Base-by-base conservation (phyloP, 2,888 invertebrate species). In the Habrosyne pyritoides region DNA sequence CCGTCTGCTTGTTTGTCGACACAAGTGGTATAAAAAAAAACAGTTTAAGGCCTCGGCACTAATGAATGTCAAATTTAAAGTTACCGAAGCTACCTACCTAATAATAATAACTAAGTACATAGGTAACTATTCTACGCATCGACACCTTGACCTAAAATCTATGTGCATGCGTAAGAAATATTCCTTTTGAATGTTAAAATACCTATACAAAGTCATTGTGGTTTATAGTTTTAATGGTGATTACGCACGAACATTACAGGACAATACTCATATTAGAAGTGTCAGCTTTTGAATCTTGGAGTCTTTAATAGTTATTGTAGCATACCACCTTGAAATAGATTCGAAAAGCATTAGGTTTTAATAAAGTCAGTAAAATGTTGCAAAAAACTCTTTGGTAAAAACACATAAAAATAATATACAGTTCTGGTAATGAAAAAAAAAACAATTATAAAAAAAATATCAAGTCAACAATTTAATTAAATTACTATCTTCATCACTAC, bases 221-320 rank as follows among this genome's bases (percentile, higher is more conserved):
- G 30, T 54, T 55, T 52, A 52, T 60, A 7, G 14, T 14, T 53
- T 48, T 60, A 57, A 60, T 60, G 49, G 53, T 53, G 28, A 48
- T 55, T 33, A 59, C 14, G n/a, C 36, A 18, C 47, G 30, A 53
- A 48, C n/a, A 18, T 8, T 18, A 42, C 36, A 18, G 14, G 42
- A 42, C 14, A 42, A 42, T 42, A 42, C 18, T 42, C 18, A 18
- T 18, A 42, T 47, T 55, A 47, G 28, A 52, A n/a, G 7, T 47
- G 50, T 53, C 51, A 57, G 53, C 60, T 56, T 55, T 42, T 24
- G 22, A 18, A 8, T n/a, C 42, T 18, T 18, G 42, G 14, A 42
- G 36, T 36, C 8, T 36, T 36, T 4, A 33, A 33, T 33, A 12
- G 12, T 33, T 12, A 12, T 36, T 14, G 12, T 12, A n/a, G n/a